Base-by-base conservation (phyloP, 2,888 invertebrate genomes). In the Mylabris sibirica region DNA sequence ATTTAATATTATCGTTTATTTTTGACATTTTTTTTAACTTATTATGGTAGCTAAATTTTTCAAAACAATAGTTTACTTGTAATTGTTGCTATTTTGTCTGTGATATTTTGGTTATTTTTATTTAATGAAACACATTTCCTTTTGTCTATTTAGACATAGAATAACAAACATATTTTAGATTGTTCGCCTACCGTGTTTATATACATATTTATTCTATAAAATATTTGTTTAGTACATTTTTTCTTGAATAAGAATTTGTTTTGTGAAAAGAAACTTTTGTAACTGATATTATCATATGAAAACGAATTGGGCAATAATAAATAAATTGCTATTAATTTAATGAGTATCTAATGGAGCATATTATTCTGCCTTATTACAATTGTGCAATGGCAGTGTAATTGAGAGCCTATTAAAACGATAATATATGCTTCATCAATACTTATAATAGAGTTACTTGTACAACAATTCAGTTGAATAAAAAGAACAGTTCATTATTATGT, bases 71-170 rank as follows among this genome's bases (percentile, higher is more conserved):
- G 53, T 67, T 38, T 66, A 69, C 68, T 67, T 72, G 74, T 73
- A 69, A 66, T 66, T 73, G 74, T 74, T 73, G 74, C 74, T 74
- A 74, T 73, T 74, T 70, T 73, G 72, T 74, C 74, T 74, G 74
- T 74, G 74, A 74, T 74, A 74, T 74, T 74, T 74, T 74, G 71
- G 71, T 71, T 71, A 70, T 68, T 63, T 30, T 70, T 71, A 74
- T 74, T 74, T 74, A 71, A 64, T 68, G 62, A 71, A 66, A 65
- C 71, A 65, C 63, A 62, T 68, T 71, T 71, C 68, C 71, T 69
- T 71, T 66, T 64, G 35, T 67, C 67, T 60, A 67, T 53, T 66
- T 68, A 71, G 66, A 61, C 63, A 60, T 62, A 68, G 61, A 35
- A 59, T 26, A 67, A 57, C 67, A 64, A 53, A 53, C n/a, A n/a